A percentile compares a stretch with the other conserved stretches of the same genome.
These are phyloP conservation scores for Alexandromys oeconomus DNA, from an alignment of 2,797 vertebrate genomes.

Conservation along the genomic window DNA sequence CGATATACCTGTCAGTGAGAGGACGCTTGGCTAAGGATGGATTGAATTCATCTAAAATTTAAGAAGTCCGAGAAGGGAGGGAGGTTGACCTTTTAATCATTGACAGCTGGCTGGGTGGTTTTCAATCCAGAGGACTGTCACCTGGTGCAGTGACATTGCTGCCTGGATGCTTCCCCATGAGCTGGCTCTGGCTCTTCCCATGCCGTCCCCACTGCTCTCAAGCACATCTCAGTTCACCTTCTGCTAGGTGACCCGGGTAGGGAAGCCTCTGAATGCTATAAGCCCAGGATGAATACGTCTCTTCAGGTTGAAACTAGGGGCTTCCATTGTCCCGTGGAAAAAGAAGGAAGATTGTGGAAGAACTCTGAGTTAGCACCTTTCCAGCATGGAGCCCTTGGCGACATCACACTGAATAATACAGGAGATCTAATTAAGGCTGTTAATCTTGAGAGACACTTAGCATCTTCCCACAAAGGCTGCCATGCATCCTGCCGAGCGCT, in stretches of 20 bases:
- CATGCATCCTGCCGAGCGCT: neutral
- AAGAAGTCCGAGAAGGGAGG: conserved; percentile 8
- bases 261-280: rapidly evolving
- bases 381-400: neutral
- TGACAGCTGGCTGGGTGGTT: neutral
- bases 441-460: neutral
- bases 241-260: neutral
- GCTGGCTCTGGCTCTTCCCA: neutral
- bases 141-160: neutral
- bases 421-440: neutral
- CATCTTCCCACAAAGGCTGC: neutral
- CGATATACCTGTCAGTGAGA: rapidly evolving
- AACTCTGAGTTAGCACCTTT: neutral
- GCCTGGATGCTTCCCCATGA: neutral
- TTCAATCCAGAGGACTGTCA: neutral
- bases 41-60: conserved; percentile 34
- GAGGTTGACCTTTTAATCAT: conserved; percentile 54
- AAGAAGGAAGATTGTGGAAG: neutral
- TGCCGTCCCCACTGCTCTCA: neutral
- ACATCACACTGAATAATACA: neutral
- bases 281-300: rapidly evolving
- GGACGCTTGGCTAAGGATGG: neutral
- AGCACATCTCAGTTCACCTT: too few species aligned
- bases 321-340: neutral
- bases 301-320: rapidly evolving